Base-by-base conservation (phyloP, 2,797 vertebrate genomes). In the Hylomyscus alleni region DNA sequence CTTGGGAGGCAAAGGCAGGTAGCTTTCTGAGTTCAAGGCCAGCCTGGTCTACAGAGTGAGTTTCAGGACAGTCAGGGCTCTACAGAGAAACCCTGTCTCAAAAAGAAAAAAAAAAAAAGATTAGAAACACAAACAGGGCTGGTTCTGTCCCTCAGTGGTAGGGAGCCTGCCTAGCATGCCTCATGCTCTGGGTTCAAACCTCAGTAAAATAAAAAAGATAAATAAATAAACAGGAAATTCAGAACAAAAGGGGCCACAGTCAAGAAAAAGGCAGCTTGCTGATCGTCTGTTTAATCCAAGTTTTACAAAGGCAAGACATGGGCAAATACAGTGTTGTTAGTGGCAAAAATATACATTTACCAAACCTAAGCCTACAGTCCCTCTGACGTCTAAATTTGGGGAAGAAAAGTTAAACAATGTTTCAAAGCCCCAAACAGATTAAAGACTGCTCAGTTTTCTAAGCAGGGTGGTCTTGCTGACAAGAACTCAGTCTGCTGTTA, bases 351-450 rank as follows among this genome's bases (percentile, higher is more conserved):
- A 0, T 0, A 15, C 40, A 69, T 93, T 89, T 90, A 94, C 91
- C 94, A 94, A 98, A 95, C 78, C 60, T 86, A 82, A 95, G 92
- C 72, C 73, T 87, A 78, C 2, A 40, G 88, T 89, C 90, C 90
- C 95, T 96, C 90, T 97, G 85, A 2, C 76, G 65, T 82, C 80
- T 90, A 77, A 84, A 15, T 56, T 94, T 13, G 89, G 85, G 96
- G 91, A 90, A 89, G 92, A 86, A 22, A 56, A 82, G 78, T 52
- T 93, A 91, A 96, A 85, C 9, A 77, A 96, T 94, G 92, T 95
- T 95, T 96, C 72, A 76, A 91, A 97, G 97, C 0, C 75, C 94
- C 96, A 95, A 96, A 98, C 91, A 92, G 90, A 96, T 88, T 92
- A 95, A 96, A 98, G 96, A 96, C 86, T 93, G 72, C 60, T 85